These are phyloP conservation scores for Thamnophis sirtalis DNA, from an alignment of 2,113 vertebrate genomes.

Conservation along the genomic window DNA sequence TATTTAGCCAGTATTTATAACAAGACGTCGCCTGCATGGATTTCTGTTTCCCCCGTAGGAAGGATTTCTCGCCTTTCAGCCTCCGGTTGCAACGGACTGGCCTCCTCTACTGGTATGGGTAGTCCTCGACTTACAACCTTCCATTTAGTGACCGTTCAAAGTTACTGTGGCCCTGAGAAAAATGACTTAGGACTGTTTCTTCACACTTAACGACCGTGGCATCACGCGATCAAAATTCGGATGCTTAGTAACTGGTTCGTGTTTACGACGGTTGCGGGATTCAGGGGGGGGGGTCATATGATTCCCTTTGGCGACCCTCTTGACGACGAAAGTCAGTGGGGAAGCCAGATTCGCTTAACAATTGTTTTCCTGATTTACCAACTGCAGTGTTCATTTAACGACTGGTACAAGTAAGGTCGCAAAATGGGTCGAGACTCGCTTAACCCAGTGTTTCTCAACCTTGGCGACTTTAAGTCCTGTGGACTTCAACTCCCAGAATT, in stretches of 20 bases:
- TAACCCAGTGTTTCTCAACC: no score
- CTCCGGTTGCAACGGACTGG: neutral
- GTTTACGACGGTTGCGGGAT: accelerated
- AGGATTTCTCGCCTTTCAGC: neutral
- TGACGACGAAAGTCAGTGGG: neutral
- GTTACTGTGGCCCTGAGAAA: neutral
- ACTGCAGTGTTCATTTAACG: neutral
- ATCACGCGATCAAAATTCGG: neutral
- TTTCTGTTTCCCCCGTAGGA: neutral
- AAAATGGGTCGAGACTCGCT: neutral
- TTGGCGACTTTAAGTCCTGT: no score
- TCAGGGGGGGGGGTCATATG: accelerated
- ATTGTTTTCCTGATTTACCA: no score
- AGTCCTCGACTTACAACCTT: no score
- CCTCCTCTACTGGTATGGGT: no score
- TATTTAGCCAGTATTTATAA: constrained; percentile 70
- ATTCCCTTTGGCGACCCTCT: neutral
- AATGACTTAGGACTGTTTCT: neutral
- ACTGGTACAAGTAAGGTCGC: accelerated
- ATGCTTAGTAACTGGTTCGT: neutral
- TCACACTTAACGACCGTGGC: neutral
- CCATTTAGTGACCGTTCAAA: neutral
- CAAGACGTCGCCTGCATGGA: neutral
- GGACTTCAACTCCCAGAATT: no score
- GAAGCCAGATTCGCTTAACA: neutral